These are phyloP conservation scores for Eidolon dupreanum DNA, from an alignment of 2,797 vertebrate genomes.

Conservation along the genomic window DNA sequence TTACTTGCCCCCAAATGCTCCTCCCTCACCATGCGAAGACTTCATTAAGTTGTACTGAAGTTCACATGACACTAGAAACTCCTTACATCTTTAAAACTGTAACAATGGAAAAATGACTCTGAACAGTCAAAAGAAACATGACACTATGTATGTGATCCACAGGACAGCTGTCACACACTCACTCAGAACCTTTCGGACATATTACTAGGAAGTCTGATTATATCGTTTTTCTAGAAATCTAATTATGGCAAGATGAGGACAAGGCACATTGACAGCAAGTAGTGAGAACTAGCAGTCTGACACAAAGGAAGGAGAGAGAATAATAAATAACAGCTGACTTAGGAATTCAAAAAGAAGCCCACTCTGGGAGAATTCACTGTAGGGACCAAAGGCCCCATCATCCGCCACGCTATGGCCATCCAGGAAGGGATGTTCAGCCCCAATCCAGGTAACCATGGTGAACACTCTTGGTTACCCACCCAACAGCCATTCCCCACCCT, in stretches of 20 bases:
- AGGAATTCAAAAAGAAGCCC: background rate
- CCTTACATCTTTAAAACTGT: background rate
- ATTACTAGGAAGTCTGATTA: background rate
- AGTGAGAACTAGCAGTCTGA: background rate
- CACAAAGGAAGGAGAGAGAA: background rate
- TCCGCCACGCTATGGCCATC: background rate
- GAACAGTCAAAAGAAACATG: background rate
- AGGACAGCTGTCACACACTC: background rate
- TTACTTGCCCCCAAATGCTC: background rate
- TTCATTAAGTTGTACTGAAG: background rate
- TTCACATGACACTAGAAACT: background rate
- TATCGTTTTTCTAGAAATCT: constrained; percentile 3
- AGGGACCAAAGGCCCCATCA: background rate
- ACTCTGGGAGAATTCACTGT: background rate
- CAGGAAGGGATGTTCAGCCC: background rate
- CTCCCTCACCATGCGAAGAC: background rate
- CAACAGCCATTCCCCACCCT: background rate
- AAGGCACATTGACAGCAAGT: background rate
- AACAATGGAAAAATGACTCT: background rate
- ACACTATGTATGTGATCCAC: background rate
- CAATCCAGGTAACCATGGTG: background rate
- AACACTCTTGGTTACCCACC: background rate
- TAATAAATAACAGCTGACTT: background rate
- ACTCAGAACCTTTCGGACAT: background rate
- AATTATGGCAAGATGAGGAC: background rate